Conservation (phyloP, 2,888 invertebrate species). For the Amphipoea lucens region DNA sequence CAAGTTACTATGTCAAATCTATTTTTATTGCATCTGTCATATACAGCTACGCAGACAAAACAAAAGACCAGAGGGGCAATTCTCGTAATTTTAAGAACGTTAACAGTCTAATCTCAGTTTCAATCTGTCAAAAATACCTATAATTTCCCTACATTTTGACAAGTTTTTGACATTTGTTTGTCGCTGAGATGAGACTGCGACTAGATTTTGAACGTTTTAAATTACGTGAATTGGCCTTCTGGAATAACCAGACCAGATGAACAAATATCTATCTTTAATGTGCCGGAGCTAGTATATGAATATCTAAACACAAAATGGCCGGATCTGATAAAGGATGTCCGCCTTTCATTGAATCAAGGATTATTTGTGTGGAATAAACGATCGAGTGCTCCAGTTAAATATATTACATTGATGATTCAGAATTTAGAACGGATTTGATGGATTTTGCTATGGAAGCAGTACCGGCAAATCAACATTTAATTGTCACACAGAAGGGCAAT, state of each 20-base stretch:
- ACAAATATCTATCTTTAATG: constrained; percentile 19
- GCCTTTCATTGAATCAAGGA: constrained; percentile 50
- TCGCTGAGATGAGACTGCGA: too few species aligned
- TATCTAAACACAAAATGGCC: constrained; percentile 54
- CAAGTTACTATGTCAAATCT: not conserved
- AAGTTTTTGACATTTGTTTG: too few species aligned
- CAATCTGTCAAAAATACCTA: too few species aligned
- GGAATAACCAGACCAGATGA: constrained; percentile 31
- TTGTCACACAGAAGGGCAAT: not conserved
- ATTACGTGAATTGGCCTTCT: too few species aligned
- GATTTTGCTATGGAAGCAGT: not conserved
- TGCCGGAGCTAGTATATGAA: constrained; percentile 37
- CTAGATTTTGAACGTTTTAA: too few species aligned
- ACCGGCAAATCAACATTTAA: not conserved
- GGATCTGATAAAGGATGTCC: constrained; percentile 67
- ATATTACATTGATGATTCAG: constrained; percentile 46
- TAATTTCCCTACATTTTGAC: too few species aligned
- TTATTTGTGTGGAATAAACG: constrained; percentile 46
- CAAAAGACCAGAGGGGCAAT: not conserved
- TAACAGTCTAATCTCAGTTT: too few species aligned
- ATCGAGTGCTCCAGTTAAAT: constrained; percentile 50
- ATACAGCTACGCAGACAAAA: not conserved
- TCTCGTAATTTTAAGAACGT: too few species aligned
- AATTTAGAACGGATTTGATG: constrained; percentile 44
- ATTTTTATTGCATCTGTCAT: not conserved